These are phyloP conservation scores for Pocillopora verrucosa DNA, from an alignment of 64 coral and sea anemone genomes.

Conservation along the genomic window DNA sequence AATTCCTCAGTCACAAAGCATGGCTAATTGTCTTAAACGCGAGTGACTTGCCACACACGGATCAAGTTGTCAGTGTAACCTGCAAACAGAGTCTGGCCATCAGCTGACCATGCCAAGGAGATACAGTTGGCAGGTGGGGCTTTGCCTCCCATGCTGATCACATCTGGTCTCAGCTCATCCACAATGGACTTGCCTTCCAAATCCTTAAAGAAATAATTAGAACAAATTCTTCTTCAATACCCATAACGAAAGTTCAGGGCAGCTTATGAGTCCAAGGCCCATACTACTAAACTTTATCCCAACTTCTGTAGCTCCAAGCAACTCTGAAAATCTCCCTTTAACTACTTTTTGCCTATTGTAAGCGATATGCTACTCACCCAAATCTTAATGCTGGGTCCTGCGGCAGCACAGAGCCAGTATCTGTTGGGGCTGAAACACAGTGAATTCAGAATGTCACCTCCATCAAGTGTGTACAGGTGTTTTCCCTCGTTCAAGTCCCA, in stretches of 20 bases:
- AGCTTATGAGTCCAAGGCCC: too few relatives aligned
- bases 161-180: conserved; percentile 86
- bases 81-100: conserved; percentile 96
- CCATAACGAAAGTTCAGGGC: too few relatives aligned
- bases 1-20: conserved; percentile 20
- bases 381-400: conserved; percentile 91
- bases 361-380: conserved; percentile 64
- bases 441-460: conserved; percentile 89
- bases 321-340: too few relatives aligned
- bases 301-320: too few relatives aligned
- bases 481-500: conserved; percentile 99
- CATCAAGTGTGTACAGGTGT: conserved; percentile 92
- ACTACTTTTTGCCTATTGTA: too few relatives aligned
- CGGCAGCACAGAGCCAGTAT: conserved; percentile 98
- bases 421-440: conserved; percentile 98
- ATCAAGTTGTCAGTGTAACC: conserved; percentile 98
- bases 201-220: conserved; percentile 45
- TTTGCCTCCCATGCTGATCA: conserved; percentile 92
- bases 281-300: too few relatives aligned
- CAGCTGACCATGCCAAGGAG: conserved; percentile 95
- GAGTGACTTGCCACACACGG: conserved; percentile 97
- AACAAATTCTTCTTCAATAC: neutral
- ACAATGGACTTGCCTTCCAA: conserved; percentile 88
- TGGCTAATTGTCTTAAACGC: conserved; percentile 38
- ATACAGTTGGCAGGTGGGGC: conserved; percentile 65